Evolutionary conservation across 2,888 invertebrate genomes (phyloP).

Genomic region (Erebia aethiops): DNA sequence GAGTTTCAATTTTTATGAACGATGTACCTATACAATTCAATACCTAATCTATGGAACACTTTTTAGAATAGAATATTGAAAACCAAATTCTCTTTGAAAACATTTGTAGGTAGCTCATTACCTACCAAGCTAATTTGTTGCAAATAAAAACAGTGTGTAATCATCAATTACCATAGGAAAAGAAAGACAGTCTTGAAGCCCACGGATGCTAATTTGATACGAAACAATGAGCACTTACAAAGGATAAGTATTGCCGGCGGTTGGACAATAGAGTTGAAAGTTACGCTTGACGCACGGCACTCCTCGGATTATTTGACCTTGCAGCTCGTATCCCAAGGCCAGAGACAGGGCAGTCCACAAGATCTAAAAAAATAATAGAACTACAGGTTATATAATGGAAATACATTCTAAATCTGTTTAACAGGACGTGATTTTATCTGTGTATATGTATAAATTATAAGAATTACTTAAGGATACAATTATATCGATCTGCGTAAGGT

Average conservation of each 20-base stretch:
- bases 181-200: conserved; percentile 27
- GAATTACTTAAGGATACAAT: conserved; percentile 13
- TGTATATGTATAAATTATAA: not conserved
- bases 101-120: too few relatives aligned
- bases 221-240: conserved; percentile 85
- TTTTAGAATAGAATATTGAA: too few relatives aligned
- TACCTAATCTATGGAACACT: too few relatives aligned
- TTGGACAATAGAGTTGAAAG: conserved; percentile 95
- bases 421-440: conserved; percentile 31
- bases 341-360: conserved; percentile 95
- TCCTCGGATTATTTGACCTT: conserved; percentile 93
- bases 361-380: conserved; percentile 84
- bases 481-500: not conserved
- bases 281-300: conserved; percentile 95
- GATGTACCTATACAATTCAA: too few relatives aligned
- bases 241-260: conserved; percentile 95
- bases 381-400: conserved; percentile 25
- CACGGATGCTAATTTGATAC: conserved; percentile 36
- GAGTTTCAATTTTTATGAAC: not conserved
- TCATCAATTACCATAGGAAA: conserved; percentile 19
- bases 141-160: not conserved
- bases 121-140: not conserved
- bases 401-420: conserved; percentile 26
- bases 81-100: too few relatives aligned
- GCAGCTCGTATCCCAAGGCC: conserved; percentile 92